phyloP scores from a whole-genome alignment of 1,140 invertebrate genomes.

The Drosophila busckii region DNA sequence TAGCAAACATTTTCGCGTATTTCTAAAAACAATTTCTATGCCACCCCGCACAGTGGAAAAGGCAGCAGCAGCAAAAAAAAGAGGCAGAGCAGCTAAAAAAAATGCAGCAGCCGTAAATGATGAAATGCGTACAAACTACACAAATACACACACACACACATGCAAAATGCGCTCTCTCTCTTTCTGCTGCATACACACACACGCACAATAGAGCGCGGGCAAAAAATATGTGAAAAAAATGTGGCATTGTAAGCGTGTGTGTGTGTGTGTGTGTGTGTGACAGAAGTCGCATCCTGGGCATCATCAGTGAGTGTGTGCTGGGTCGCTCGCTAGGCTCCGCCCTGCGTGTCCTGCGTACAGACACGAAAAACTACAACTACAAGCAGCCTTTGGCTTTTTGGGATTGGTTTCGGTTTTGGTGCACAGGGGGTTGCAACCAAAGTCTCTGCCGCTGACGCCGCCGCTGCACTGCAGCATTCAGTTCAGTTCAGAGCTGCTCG shows the following conservation, averaged over 20 bases:
- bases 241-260: conserved; percentile 10
- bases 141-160: conserved; percentile 28
- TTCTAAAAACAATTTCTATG: conserved; percentile 76
- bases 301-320: too few species aligned
- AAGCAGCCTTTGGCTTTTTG: conserved; percentile 47
- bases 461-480: neutral
- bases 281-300: conserved; percentile 10
- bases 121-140: conserved; percentile 75
- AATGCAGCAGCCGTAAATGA: conserved; percentile 54
- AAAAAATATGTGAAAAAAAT: conserved; percentile 42
- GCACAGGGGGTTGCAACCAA: conserved; percentile 55
- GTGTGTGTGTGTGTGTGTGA: neutral
- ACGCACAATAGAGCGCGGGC: conserved; percentile 13
- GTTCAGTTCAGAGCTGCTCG: neutral
- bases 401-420: conserved; percentile 68
- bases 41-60: conserved; percentile 5
- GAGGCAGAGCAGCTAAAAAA: conserved; percentile 9
- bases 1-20: conserved; percentile 75
- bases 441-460: conserved; percentile 1
- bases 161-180: conserved; percentile 24
- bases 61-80: neutral
- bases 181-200: too few species aligned
- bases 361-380: conserved; percentile 42
- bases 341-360: conserved; percentile 57
- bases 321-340: conserved; percentile 57